Conservation (phyloP, 1,140 invertebrate genomes). For the Ganaspis sp. region DNA sequence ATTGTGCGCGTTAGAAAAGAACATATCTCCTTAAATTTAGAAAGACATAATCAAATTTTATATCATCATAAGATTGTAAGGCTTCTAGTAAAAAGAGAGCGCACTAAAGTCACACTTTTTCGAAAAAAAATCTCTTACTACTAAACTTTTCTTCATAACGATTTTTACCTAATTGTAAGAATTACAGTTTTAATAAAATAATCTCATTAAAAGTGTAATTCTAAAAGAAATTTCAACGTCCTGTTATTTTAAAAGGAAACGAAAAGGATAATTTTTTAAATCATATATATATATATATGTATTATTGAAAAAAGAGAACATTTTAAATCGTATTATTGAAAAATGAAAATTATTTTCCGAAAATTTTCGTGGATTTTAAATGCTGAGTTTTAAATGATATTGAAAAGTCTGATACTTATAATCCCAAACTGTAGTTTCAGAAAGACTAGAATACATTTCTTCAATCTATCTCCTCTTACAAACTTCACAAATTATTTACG, state of each 20-base stretch:
- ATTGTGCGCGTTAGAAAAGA: slow-evolving; percentile 16
- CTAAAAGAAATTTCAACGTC: not conserved
- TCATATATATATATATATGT: too few species aligned
- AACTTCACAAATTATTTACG: too few species aligned
- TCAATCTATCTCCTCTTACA: not conserved
- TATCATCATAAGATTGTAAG: slow-evolving; percentile 32
- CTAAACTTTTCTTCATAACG: not conserved
- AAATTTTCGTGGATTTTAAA: not conserved
- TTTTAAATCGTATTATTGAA: too few species aligned
- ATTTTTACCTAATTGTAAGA: not conserved
- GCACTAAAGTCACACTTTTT: slow-evolving; percentile 13
- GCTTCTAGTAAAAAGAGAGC: not conserved
- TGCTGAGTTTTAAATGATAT: not conserved
- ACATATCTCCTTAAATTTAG: slow-evolving; percentile 50
- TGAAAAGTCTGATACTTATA: slow-evolving; percentile 18
- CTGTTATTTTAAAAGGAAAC: not conserved
- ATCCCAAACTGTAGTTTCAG: not conserved
- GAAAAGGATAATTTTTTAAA: too few species aligned
- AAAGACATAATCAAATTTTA: slow-evolving; percentile 54
- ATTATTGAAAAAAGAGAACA: too few species aligned
- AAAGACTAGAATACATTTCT: not conserved
- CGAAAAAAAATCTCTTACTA: not conserved
- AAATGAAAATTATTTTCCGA: not conserved
- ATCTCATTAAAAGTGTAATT: not conserved
- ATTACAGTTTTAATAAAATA: not conserved